These are phyloP conservation scores for Elephantulus edwardii DNA, from an alignment of 2,113 vertebrate genomes.

Conservation along the genomic window DNA sequence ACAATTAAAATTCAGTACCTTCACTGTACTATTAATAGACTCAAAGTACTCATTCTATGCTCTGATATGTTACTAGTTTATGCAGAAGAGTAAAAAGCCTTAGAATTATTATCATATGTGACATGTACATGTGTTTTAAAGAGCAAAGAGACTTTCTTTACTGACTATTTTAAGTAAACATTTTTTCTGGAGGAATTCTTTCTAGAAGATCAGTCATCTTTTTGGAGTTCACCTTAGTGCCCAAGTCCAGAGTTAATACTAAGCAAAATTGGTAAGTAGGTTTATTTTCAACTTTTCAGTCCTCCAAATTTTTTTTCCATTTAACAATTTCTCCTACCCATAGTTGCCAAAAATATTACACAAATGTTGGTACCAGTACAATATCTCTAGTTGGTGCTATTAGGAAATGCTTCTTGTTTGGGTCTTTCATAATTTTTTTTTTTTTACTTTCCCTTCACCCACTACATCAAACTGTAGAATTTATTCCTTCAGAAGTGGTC, in stretches of 20 bases:
- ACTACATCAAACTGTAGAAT: neutral
- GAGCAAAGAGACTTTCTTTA: neutral
- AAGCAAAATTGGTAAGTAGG: neutral
- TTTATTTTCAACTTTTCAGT: neutral
- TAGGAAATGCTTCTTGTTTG: neutral
- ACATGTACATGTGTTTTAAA: neutral
- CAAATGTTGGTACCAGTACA: neutral
- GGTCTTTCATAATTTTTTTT: neutral
- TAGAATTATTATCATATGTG: neutral
- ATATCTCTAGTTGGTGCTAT: neutral
- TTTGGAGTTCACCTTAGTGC: neutral
- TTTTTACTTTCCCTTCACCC: neutral
- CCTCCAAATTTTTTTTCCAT: neutral
- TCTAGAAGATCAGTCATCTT: neutral
- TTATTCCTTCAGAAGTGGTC: conserved; percentile 22
- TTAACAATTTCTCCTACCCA: neutral
- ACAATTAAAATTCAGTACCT: neutral
- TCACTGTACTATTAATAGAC: neutral
- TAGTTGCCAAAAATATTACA: neutral
- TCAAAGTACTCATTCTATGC: neutral
- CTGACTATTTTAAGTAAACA: neutral
- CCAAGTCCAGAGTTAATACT: neutral
- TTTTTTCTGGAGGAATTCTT: neutral
- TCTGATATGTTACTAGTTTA: neutral
- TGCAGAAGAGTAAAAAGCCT: conserved; percentile 12